Evolutionary conservation across 2,113 vertebrate genomes (phyloP), one percentile per base, ranked within the genome.

Genomic region (Elephantulus edwardii): DNA sequence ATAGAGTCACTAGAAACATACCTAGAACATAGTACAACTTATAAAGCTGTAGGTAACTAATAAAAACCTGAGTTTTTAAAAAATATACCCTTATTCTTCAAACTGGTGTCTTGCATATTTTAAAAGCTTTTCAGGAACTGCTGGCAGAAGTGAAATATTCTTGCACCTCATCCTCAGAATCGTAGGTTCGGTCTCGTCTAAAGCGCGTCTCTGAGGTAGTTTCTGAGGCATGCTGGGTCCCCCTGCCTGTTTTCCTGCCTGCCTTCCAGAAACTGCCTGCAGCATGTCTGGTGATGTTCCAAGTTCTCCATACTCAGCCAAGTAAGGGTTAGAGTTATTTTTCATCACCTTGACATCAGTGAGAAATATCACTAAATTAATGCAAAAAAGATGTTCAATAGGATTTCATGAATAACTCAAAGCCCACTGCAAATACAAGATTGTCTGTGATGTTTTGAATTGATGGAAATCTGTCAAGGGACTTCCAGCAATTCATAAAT

Each of bases 331-430:
- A 96, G 54, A 81, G 44, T 96, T 89, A 83, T 95, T 96, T 95
- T 97, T 97, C 91, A 96, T 96, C 94, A 97, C 94, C 92, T 95
- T 96, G 91, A 96, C 72, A 92, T 95, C 91, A 96, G 58, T 94
- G 96, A 96, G 95, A 97, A 97, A 96, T 95, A 95, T 90, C 86
- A 95, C 88, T 93, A 90, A 97, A 97, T 96, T 96, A 97, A 97
- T 95, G 79, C 19, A 95, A 95, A 97, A 95, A 95, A 84, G 68
- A 68, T 60, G 92, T 94, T 90, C 86, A 86, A 95, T 95, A 96
- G 91, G 77, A 95, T 75, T 96, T 96, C 85, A 92, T 60, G 77
- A 96, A 96, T 94, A 97, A 93, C 46, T 72, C 91, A 80, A 95
- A 95, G 44, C 83, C 72, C 68, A 79, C 19, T 82, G 93, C 86